phyloP scores from a whole-genome alignment of 2,113 vertebrate genomes.

The Hiodon alosoides region DNA sequence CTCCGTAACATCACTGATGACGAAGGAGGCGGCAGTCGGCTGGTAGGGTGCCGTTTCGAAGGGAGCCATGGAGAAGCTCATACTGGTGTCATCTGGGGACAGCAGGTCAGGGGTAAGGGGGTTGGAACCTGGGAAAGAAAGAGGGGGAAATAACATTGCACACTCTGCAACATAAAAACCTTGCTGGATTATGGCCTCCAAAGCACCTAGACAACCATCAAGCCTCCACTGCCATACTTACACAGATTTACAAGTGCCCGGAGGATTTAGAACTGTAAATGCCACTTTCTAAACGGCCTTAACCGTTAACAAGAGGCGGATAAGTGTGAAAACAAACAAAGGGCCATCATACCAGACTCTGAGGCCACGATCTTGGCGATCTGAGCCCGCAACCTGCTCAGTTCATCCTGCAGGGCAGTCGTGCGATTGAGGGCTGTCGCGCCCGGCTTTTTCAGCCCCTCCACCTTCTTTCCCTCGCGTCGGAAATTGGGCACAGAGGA shows the following conservation, averaged over 20 bases:
- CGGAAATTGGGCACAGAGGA: slow-evolving; percentile 95
- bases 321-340: no score
- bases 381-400: slow-evolving; percentile 86
- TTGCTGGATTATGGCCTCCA: no score
- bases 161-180: neutral
- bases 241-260: no score
- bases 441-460: slow-evolving; percentile 84
- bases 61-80: slow-evolving; percentile 86
- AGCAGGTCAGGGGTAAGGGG: slow-evolving; percentile 85
- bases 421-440: slow-evolving; percentile 85
- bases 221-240: neutral
- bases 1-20: slow-evolving; percentile 94
- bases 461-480: slow-evolving; percentile 82
- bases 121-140: slow-evolving; percentile 69
- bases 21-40: slow-evolving; percentile 83
- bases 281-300: neutral
- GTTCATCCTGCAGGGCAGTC: slow-evolving; percentile 89
- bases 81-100: slow-evolving; percentile 86
- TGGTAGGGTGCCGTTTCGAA: slow-evolving; percentile 79
- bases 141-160: neutral
- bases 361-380: slow-evolving; percentile 89
- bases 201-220: neutral
- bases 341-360: slow-evolving; percentile 66
- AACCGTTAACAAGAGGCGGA: no score
- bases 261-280: no score